A percentile compares a stretch with the other conserved stretches of the same genome.
phyloP scores from a whole-genome alignment of 2,797 vertebrate genomes.

The Harpagifer antarcticus region DNA sequence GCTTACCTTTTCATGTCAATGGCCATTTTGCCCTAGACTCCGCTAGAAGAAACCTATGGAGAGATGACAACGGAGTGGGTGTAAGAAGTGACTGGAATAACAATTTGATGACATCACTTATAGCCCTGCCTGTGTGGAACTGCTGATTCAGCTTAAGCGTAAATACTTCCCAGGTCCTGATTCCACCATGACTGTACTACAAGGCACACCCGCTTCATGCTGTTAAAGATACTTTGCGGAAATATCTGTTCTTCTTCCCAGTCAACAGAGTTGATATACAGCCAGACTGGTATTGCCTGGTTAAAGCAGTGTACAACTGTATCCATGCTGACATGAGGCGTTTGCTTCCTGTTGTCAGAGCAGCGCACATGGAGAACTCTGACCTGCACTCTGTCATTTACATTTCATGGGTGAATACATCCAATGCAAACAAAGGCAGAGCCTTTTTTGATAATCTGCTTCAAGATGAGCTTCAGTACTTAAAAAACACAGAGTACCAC shows the following conservation, averaged over 20 bases:
- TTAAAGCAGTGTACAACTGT: slow-evolving; percentile 94
- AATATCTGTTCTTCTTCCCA: slow-evolving; percentile 96
- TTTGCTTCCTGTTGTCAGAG: slow-evolving; percentile 94
- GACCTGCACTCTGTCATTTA: slow-evolving; percentile 95
- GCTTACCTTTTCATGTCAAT: slow-evolving; percentile 97
- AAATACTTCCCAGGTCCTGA: slow-evolving; percentile 94
- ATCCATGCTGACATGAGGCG: slow-evolving; percentile 95
- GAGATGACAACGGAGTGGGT: slow-evolving; percentile 98
- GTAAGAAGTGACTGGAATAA: slow-evolving; percentile 99
- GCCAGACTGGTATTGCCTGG: slow-evolving; percentile 97
- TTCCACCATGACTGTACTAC: slow-evolving; percentile 92
- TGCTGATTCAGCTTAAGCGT: slow-evolving; percentile 95
- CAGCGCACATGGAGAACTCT: slow-evolving; percentile 93
- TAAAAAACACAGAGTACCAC: slow-evolving; percentile 98
- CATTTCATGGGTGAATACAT: slow-evolving; percentile 97
- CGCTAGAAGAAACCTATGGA: slow-evolving; percentile 97
- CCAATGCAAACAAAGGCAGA: slow-evolving; percentile 88
- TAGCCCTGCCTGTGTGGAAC: slow-evolving; percentile 95
- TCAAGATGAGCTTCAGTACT: slow-evolving; percentile 97
- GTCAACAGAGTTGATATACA: slow-evolving; percentile 96
- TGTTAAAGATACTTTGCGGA: slow-evolving; percentile 94
- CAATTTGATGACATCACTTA: slow-evolving; percentile 94
- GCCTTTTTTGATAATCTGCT: slow-evolving; percentile 98
- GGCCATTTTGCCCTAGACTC: slow-evolving; percentile 99
- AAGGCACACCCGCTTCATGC: slow-evolving; percentile 92